These are phyloP conservation scores for Pseudomyrmex pallidus DNA, from an alignment of 1,140 invertebrate genomes.

Conservation along the genomic window DNA sequence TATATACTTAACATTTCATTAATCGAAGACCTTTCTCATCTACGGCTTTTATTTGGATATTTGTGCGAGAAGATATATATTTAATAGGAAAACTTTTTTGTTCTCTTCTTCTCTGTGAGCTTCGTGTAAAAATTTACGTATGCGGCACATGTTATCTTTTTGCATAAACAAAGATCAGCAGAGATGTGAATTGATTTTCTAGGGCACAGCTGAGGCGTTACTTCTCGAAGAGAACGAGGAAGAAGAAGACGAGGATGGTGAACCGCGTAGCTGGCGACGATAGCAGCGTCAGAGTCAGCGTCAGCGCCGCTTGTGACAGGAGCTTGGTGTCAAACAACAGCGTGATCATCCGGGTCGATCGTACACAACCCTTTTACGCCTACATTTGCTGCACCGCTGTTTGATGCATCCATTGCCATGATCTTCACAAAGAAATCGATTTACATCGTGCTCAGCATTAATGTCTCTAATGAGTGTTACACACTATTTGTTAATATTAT, in stretches of 20 bases:
- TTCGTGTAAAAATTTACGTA: not conserved
- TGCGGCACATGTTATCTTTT: not conserved
- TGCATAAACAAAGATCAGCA: not conserved
- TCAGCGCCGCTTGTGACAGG: conserved; percentile 73
- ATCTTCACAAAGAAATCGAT: conserved; percentile 71
- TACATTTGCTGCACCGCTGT: conserved; percentile 69
- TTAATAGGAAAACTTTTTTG: not conserved
- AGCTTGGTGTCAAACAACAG: conserved; percentile 70
- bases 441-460: conserved; percentile 71
- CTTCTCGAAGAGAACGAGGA: conserved; percentile 86
- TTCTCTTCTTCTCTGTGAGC: not conserved
- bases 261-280: conserved; percentile 86
- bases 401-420: conserved; percentile 69
- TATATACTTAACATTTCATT: not conserved
- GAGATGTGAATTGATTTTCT: conserved; percentile 34
- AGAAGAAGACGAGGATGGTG: conserved; percentile 88
- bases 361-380: conserved; percentile 65
- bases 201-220: conserved; percentile 79
- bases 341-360: conserved; percentile 67
- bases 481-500: conserved; percentile 57
- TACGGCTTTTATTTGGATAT: conserved; percentile 6
- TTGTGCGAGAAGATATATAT: not conserved
- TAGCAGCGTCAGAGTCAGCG: conserved; percentile 83
- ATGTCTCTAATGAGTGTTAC: conserved; percentile 75
- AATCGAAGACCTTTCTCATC: not conserved